Evolutionary conservation across 2,797 vertebrate genomes (phyloP).

Genomic region (Aulostomus chinensis): DNA sequence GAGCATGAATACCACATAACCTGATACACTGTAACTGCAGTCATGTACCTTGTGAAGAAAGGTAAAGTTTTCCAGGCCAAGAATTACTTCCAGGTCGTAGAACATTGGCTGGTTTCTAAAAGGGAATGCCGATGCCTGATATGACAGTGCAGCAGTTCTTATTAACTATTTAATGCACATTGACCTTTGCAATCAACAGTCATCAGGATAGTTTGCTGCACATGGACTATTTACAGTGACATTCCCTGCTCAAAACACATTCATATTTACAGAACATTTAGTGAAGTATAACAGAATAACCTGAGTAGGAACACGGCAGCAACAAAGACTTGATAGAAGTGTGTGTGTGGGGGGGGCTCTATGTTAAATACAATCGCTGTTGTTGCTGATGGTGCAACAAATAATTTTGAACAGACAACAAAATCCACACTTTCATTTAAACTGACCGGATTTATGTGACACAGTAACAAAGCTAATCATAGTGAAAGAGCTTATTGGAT

Average conservation of each 20-base stretch:
- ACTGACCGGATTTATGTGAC: constrained; percentile 13
- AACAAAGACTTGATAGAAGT: too few relatives aligned
- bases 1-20: constrained; percentile 19
- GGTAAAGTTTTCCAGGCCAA: constrained; percentile 7
- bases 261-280: too few relatives aligned
- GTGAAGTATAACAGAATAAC: too few relatives aligned
- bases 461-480: constrained; percentile 16
- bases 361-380: too few relatives aligned
- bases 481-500: constrained; percentile 14
- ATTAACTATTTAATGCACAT: too few relatives aligned
- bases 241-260: too few relatives aligned
- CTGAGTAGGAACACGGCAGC: too few relatives aligned
- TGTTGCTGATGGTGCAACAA: not conserved
- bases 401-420: constrained; percentile 4
- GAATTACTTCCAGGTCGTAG: not conserved
- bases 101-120: too few relatives aligned
- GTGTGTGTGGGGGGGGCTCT: too few relatives aligned
- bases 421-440: constrained; percentile 18
- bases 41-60: constrained; percentile 19
- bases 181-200: not conserved
- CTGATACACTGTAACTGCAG: constrained; percentile 41
- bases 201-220: not conserved
- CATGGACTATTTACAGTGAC: too few relatives aligned
- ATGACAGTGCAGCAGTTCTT: too few relatives aligned
- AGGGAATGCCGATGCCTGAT: too few relatives aligned